phyloP scores from a whole-genome alignment of 2,888 invertebrate genomes.

The Cistogaster globosa region DNA sequence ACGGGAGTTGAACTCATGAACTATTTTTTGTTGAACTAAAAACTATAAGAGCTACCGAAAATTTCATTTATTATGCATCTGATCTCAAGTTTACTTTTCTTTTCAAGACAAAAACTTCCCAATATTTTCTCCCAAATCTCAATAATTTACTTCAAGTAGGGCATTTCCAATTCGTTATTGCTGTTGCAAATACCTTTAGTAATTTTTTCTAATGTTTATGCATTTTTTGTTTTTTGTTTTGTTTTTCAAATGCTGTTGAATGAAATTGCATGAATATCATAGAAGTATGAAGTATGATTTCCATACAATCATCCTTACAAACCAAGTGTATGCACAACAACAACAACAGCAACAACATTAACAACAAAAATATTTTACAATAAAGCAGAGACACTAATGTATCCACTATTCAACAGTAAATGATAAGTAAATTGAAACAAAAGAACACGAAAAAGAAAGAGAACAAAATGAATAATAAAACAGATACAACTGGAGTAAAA shows the following conservation, averaged over 20 bases:
- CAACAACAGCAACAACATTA: conserved; percentile 34
- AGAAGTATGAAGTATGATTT: conserved; percentile 47
- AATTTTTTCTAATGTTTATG: background rate
- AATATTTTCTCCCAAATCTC: too few relatives aligned
- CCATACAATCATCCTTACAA: conserved; percentile 46
- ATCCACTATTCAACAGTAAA: conserved; percentile 55
- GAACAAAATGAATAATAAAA: background rate
- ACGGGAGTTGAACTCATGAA: too few relatives aligned
- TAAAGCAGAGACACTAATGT: conserved; percentile 54
- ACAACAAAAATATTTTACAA: conserved; percentile 45
- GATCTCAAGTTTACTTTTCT: too few relatives aligned
- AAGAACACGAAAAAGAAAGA: background rate
- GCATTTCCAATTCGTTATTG: conserved; percentile 24
- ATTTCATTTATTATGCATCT: too few relatives aligned
- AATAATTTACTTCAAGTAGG: background rate
- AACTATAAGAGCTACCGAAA: too few relatives aligned
- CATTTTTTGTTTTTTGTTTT: background rate
- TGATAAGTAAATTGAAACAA: conserved; percentile 48
- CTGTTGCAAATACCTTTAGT: background rate
- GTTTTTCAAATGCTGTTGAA: conserved; percentile 45
- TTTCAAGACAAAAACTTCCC: too few relatives aligned
- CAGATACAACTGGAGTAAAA: conserved; percentile 25
- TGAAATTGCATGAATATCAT: conserved; percentile 54
- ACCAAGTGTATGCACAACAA: conserved; percentile 27
- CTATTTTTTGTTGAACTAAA: too few relatives aligned